These are phyloP conservation scores for Oncopeltus fasciatus DNA, from an alignment of 1,140 invertebrate species.

Conservation along the genomic window DNA sequence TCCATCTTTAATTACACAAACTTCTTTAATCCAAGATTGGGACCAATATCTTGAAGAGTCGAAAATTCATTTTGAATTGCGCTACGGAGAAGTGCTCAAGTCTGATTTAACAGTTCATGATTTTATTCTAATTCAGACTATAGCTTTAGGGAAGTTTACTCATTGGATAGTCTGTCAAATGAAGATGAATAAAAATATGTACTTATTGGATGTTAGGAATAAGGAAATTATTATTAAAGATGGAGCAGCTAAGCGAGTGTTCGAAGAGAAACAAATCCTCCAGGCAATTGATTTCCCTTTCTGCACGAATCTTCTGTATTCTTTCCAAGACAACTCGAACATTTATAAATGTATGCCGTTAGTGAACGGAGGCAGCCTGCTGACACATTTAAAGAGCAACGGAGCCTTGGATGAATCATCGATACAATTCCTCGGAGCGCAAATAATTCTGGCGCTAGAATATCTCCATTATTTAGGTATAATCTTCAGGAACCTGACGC, in stretches of 20 bases:
- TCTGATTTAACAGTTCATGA: slow-evolving; percentile 23
- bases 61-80: neutral
- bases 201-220: slow-evolving; percentile 82
- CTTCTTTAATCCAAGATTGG: neutral
- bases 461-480: slow-evolving; percentile 83
- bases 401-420: slow-evolving; percentile 61
- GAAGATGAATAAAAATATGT: slow-evolving; percentile 41
- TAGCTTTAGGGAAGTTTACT: slow-evolving; percentile 83
- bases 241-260: slow-evolving; percentile 72
- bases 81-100: slow-evolving; percentile 34
- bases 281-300: slow-evolving; percentile 68
- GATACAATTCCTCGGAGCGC: slow-evolving; percentile 80
- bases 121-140: slow-evolving; percentile 46
- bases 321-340: slow-evolving; percentile 74
- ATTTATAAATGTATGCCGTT: slow-evolving; percentile 72
- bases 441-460: slow-evolving; percentile 81
- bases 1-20: too few relatives aligned
- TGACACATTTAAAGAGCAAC: slow-evolving; percentile 48
- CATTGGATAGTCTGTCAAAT: slow-evolving; percentile 68
- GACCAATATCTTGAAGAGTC: neutral
- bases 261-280: slow-evolving; percentile 75
- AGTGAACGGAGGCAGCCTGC: slow-evolving; percentile 69
- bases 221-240: slow-evolving; percentile 73
- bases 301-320: slow-evolving; percentile 66
- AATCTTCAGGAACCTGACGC: slow-evolving; percentile 87